Evolutionary conservation across 2,888 invertebrate genomes (phyloP), one percentile per base, ranked within the genome.

Genomic region (Geophilus truncorum): DNA sequence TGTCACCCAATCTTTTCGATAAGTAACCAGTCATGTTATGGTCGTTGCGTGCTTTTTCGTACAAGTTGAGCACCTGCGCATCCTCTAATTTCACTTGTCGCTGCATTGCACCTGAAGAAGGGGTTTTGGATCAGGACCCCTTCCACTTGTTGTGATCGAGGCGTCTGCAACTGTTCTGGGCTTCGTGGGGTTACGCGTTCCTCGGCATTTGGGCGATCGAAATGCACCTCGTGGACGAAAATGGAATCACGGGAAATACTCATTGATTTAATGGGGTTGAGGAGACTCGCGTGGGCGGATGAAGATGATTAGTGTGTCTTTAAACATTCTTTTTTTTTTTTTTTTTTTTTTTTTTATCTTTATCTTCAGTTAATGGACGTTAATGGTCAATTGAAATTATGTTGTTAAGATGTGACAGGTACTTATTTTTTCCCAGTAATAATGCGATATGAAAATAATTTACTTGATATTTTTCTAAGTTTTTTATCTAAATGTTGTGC

Each of bases 31-130:
- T 90, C 88, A 93, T 89, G n/a, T 92, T 91, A 86, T 93, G 92
- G 86, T 96, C 95, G 85, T 92, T 92, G 85, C 93, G 92, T n/a
- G 95, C 95, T 83, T 94, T 91, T 84, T 94, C 93, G 0, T 95
- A 93, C 83, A 96, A 89, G 88, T 94, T 93, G 82, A 94, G 88
- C 82, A 96, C 89, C 87, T 95, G 95, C 45, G 91, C 91, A 85
- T 96, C 96, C 88, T 95, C 94, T 83, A 95, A 92, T 81, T 95
- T 91, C 83, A 95, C 90, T 80, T 92, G 91, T 83, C 95, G 91
- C 89, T 95, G 94, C 91, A 95, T 94, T 57, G 76, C 80, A 30
- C 75, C 36, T 30, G 18, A 30, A n/a, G n/a, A n/a, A 78, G 57
- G 36, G 76, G 76, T 76, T 32, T 36, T 15, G 80, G 78, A 78